phyloP scores from a whole-genome alignment of 2,797 vertebrate genomes.

The Xerus rutilus region DNA sequence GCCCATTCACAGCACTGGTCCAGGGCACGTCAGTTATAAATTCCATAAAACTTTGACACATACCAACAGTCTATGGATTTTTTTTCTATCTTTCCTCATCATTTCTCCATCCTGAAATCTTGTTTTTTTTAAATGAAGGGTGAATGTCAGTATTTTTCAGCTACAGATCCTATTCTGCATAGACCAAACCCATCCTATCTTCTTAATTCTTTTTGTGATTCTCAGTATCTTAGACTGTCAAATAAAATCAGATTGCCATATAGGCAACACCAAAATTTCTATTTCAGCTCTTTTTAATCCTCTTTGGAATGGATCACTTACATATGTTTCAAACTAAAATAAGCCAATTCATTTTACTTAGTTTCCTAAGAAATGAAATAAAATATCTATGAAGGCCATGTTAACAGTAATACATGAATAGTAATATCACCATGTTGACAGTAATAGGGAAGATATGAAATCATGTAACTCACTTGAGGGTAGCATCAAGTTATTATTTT shows the following conservation, averaged over 20 bases:
- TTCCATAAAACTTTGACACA: not conserved
- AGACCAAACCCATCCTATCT: not conserved
- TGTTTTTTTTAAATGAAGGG: not conserved
- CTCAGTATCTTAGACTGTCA: not conserved
- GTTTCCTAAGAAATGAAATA: not conserved
- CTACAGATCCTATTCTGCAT: not conserved
- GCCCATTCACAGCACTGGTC: not conserved
- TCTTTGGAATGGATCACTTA: not conserved
- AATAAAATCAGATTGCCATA: not conserved
- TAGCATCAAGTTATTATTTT: not conserved
- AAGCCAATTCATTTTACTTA: not conserved
- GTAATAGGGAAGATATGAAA: not conserved
- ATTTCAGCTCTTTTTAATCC: not conserved
- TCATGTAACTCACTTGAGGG: not conserved
- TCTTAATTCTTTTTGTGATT: not conserved
- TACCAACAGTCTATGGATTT: not conserved
- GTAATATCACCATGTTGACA: not conserved
- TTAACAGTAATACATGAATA: not conserved
- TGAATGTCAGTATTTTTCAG: not conserved
- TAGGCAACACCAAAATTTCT: not conserved
- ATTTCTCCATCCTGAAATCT: not conserved
- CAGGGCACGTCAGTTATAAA: not conserved
- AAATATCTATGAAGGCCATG: not conserved
- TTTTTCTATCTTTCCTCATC: not conserved
- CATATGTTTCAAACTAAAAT: not conserved